Evolutionary conservation across 2,888 invertebrate species (phyloP).

Genomic region (Lycia hirtaria): DNA sequence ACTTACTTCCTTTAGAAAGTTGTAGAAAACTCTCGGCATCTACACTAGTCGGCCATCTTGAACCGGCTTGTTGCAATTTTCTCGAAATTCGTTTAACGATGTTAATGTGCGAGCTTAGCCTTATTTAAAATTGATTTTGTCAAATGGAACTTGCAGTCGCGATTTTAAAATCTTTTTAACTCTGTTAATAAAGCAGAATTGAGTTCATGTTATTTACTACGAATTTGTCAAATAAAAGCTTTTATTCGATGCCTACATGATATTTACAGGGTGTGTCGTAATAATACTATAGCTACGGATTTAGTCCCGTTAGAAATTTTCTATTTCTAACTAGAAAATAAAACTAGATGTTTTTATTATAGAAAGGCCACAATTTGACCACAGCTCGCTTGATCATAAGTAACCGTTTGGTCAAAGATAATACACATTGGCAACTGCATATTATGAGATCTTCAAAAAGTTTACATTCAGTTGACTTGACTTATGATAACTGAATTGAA

Average conservation of each 20-base stretch:
- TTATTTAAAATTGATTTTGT: constrained; percentile 44
- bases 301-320: too few species aligned
- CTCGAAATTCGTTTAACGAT: constrained; percentile 51
- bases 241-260: background rate
- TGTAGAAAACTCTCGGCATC: constrained; percentile 57
- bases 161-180: constrained; percentile 16
- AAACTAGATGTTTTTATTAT: too few species aligned
- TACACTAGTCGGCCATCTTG: constrained; percentile 25
- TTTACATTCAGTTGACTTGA: too few species aligned
- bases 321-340: too few species aligned
- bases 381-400: too few species aligned
- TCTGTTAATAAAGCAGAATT: constrained; percentile 10
- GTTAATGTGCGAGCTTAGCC: constrained; percentile 44
- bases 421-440: too few species aligned
- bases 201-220: constrained; percentile 4
- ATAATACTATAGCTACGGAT: too few species aligned
- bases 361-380: too few species aligned
- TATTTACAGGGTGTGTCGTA: background rate
- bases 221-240: background rate
- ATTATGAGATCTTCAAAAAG: too few species aligned
- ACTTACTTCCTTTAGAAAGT: constrained; percentile 71
- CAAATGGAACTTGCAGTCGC: constrained; percentile 34
- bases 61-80: constrained; percentile 56
- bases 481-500: too few species aligned
- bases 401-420: too few species aligned